A percentile compares a stretch with the other conserved stretches of the same genome.
Conservation (phyloP, 2,888 invertebrate species). For the Monoplex corrugatus region DNA sequence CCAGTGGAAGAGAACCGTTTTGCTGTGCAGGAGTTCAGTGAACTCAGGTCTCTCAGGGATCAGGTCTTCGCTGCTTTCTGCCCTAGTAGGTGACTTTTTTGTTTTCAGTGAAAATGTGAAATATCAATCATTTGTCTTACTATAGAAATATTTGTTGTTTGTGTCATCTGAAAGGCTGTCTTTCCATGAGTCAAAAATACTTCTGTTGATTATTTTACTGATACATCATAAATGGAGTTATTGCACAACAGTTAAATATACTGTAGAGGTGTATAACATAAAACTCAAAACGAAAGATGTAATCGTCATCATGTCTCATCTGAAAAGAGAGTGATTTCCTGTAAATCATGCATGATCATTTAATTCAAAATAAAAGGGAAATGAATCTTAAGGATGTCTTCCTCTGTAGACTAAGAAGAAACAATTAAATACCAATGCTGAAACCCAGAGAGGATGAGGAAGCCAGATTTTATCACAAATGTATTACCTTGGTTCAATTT, state of each 20-base stretch:
- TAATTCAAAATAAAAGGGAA: not conserved
- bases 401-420: too few relatives aligned
- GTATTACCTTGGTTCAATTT: too few relatives aligned
- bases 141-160: not conserved
- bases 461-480: not conserved
- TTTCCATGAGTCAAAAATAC: not conserved
- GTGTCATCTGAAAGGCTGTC: not conserved
- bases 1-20: conserved; percentile 68
- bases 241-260: not conserved
- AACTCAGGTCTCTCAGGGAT: conserved; percentile 65
- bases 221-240: not conserved
- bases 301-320: too few relatives aligned
- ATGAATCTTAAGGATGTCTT: too few relatives aligned
- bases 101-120: not conserved
- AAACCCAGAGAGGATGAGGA: not conserved
- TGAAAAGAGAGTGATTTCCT: too few relatives aligned
- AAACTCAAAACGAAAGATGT: too few relatives aligned
- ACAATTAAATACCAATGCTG: not conserved
- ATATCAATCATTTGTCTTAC: not conserved
- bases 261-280: too few relatives aligned
- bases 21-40: conserved; percentile 68
- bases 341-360: not conserved
- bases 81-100: not conserved
- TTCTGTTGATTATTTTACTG: not conserved
- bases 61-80: conserved; percentile 60